phyloP scores from a whole-genome alignment of 2,113 vertebrate genomes.

The Apodemus speciosus region DNA sequence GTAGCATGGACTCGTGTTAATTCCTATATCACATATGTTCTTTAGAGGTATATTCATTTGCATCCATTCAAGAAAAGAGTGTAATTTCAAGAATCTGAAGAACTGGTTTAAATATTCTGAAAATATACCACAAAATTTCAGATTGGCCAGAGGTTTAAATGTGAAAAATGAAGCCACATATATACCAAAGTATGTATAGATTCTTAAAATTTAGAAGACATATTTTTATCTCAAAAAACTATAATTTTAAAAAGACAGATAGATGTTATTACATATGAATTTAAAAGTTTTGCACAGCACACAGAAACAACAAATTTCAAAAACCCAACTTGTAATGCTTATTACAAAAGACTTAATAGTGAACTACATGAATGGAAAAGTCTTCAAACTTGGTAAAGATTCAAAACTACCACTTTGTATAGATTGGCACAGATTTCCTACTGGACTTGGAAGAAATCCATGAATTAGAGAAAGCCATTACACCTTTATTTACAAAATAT shows the following conservation, averaged over 20 bases:
- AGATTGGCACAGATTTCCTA: not conserved
- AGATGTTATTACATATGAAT: constrained; percentile 1
- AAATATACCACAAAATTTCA: constrained; percentile 24
- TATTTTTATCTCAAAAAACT: not conserved
- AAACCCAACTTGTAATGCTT: not conserved
- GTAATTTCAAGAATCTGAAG: constrained; percentile 16
- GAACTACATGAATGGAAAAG: constrained; percentile 4
- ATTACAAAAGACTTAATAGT: not conserved
- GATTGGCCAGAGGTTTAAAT: constrained; percentile 23
- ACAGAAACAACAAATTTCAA: constrained; percentile 14
- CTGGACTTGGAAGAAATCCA: not conserved
- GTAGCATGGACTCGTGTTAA: not conserved
- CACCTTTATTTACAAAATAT: not conserved
- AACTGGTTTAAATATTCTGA: constrained; percentile 1
- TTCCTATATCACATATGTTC: constrained; percentile 5
- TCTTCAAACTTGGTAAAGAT: constrained; percentile 27
- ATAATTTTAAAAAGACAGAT: not conserved
- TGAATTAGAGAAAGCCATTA: not conserved
- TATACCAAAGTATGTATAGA: not conserved
- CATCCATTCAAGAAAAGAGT: constrained; percentile 10
- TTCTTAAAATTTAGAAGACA: not conserved
- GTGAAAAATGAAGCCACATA: constrained; percentile 42
- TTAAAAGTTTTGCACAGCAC: constrained; percentile 24
- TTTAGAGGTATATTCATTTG: not conserved
- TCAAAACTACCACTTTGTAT: constrained; percentile 42